phyloP scores from a whole-genome alignment of 1,140 invertebrate genomes.

The Diprion similis region DNA sequence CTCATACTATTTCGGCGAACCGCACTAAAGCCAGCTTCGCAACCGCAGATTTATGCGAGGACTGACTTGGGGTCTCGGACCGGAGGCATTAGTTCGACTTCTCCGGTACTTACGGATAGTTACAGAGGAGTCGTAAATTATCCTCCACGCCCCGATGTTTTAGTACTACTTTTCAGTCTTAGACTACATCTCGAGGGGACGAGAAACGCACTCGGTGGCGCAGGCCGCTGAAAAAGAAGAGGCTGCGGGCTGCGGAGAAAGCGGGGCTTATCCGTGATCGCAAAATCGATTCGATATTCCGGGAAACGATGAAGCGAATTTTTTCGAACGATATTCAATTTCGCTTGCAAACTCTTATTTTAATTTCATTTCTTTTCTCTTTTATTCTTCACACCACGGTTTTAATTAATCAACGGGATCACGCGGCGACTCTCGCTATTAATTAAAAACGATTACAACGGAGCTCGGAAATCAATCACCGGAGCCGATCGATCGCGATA shows the following conservation, averaged over 20 bases:
- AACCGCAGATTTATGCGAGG: constrained; percentile 57
- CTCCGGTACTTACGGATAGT: constrained; percentile 56
- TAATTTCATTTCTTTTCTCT: background rate
- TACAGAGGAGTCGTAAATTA: constrained; percentile 58
- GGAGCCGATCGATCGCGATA: too few species aligned
- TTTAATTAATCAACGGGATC: background rate
- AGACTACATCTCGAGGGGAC: background rate
- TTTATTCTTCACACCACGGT: background rate
- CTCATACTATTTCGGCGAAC: constrained; percentile 48
- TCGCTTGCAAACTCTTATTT: background rate
- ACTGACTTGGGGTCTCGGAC: constrained; percentile 18
- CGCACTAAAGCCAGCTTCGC: constrained; percentile 47
- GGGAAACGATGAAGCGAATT: background rate
- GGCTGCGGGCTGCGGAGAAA: background rate
- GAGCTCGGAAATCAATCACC: too few species aligned
- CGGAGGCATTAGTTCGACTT: constrained; percentile 39
- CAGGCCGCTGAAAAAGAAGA: background rate
- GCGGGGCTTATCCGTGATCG: constrained; percentile 24
- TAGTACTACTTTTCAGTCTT: constrained; percentile 38
- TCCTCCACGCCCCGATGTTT: constrained; percentile 56
- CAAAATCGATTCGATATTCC: background rate
- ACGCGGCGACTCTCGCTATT: background rate
- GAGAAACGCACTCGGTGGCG: background rate
- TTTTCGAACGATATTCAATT: background rate
- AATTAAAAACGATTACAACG: background rate